Percentiles rank a stretch among this genome's conserved stretches.
Evolutionary conservation across 2,113 vertebrate species (phyloP).

Genomic region (Solea senegalensis): DNA sequence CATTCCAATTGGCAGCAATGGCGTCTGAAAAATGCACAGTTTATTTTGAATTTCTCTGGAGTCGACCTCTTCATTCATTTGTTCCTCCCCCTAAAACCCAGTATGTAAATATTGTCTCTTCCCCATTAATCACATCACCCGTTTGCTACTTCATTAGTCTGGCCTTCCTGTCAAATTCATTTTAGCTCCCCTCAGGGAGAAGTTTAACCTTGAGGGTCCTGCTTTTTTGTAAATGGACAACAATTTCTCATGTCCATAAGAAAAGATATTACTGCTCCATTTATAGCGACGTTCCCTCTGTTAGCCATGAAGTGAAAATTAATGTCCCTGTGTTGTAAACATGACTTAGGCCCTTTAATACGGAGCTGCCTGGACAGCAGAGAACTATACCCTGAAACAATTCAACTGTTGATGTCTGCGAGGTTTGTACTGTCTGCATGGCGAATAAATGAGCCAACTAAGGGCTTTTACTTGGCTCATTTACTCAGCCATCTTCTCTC

Average conservation of each 20-base stretch:
- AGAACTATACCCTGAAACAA: neutral
- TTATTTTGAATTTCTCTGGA: neutral
- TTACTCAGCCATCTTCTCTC: neutral
- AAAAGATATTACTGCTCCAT: neutral
- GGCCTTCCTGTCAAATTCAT: constrained; percentile 37
- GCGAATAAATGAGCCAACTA: neutral
- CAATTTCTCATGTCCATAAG: constrained; percentile 20
- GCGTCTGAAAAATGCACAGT: constrained; percentile 1
- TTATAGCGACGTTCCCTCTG: constrained; percentile 1
- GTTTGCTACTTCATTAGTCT: constrained; percentile 32
- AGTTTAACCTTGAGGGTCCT: constrained; percentile 4
- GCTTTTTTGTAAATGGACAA: constrained; percentile 10
- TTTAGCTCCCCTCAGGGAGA: constrained; percentile 12
- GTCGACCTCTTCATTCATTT: neutral
- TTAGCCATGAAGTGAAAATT: constrained; percentile 15
- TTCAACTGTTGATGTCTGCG: neutral
- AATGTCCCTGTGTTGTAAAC: constrained; percentile 5
- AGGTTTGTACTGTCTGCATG: constrained; percentile 4
- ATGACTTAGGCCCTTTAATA: neutral
- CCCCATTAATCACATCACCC: constrained; percentile 18
- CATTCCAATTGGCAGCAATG: constrained; percentile 1
- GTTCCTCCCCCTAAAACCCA: neutral
- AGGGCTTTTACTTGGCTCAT: neutral
- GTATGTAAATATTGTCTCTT: constrained; percentile 21
- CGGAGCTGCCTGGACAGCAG: neutral